These are phyloP conservation scores for Glaucidium brasilianum DNA, from an alignment of 2,113 vertebrate species.

Conservation along the genomic window DNA sequence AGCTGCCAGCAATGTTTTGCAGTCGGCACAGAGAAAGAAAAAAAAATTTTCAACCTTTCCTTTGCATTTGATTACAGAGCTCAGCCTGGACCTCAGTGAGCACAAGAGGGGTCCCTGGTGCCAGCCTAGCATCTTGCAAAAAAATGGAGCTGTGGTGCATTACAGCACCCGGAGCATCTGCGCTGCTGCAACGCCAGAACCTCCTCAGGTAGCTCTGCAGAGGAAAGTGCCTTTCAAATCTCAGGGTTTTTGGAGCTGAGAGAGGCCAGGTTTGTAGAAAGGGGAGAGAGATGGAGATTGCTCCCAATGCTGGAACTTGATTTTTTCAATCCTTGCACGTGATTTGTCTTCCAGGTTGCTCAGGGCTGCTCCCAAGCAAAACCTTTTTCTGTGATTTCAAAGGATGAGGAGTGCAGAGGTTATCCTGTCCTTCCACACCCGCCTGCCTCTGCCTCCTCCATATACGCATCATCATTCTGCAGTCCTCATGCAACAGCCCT, in stretches of 20 bases:
- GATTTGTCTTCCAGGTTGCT: not conserved
- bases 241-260: not conserved
- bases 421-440: not conserved
- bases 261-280: not conserved
- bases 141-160: not conserved
- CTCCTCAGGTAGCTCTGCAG: not conserved
- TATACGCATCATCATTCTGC: not conserved
- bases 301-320: not conserved
- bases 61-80: not conserved
- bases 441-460: not conserved
- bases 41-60: not conserved
- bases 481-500: not conserved
- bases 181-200: accelerated
- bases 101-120: not conserved
- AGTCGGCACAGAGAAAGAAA: not conserved
- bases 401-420: not conserved
- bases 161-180: not conserved
- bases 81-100: not conserved
- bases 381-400: not conserved
- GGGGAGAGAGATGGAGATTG: no score
- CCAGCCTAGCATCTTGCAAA: not conserved
- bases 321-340: not conserved
- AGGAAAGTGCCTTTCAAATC: not conserved
- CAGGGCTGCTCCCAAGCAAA: not conserved
- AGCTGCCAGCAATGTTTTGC: not conserved